Conservation (phyloP, 2,113 vertebrate genomes). For the Cinclus mexicanus region DNA sequence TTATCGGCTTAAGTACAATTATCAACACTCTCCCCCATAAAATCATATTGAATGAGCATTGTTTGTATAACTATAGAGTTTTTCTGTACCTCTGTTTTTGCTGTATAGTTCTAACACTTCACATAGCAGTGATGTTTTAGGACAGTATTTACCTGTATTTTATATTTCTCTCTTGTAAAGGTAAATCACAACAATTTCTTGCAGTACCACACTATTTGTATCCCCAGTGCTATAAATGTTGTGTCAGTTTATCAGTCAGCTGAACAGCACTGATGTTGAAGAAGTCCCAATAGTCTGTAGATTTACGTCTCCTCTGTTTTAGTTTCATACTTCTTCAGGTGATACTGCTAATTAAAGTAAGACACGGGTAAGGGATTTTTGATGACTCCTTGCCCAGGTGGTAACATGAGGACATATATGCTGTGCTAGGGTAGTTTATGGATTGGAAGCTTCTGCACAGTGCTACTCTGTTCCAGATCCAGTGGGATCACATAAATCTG, state of each 20-base stretch:
- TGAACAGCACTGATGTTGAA: not conserved
- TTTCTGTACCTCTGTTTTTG: not conserved
- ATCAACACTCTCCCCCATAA: constrained; percentile 45
- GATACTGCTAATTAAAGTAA: not conserved
- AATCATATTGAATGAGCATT: constrained; percentile 2
- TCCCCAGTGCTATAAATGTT: not conserved
- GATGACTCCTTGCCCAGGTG: not conserved
- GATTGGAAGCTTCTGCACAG: not conserved
- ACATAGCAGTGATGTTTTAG: not conserved
- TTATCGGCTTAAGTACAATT: constrained; percentile 64
- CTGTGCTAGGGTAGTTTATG: not conserved
- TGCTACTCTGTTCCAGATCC: not conserved
- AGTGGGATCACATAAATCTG: not conserved
- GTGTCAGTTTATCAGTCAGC: constrained; percentile 3
- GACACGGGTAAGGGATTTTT: not conserved
- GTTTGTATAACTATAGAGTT: constrained; percentile 36
- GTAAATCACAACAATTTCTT: not conserved
- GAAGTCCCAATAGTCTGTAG: not conserved
- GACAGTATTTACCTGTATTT: not conserved
- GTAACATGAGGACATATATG: not conserved
- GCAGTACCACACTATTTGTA: not conserved
- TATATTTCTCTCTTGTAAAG: not conserved
- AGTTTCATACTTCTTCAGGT: not conserved
- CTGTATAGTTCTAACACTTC: not conserved
- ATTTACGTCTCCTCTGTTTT: not conserved